These are phyloP conservation scores for Rhingia campestris DNA, from an alignment of 2,888 invertebrate species.

Conservation along the genomic window DNA sequence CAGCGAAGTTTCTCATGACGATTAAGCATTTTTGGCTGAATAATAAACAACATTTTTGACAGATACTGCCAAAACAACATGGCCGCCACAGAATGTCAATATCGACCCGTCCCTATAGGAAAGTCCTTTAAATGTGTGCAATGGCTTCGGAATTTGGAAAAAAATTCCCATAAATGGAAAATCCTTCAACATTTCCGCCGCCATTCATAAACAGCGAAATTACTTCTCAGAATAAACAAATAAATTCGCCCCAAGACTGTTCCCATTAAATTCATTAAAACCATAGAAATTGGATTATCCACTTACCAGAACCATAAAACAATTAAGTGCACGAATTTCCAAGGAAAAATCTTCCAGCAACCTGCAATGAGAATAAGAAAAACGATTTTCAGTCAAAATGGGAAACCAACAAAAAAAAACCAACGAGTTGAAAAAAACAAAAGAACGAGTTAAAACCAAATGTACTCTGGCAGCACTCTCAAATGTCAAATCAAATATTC, in stretches of 20 bases:
- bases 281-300: not conserved
- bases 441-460: not conserved
- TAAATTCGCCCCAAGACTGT: not conserved
- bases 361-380: conserved; percentile 27
- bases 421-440: too few relatives aligned
- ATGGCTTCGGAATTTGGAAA: too few relatives aligned
- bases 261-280: conserved; percentile 6
- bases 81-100: too few relatives aligned
- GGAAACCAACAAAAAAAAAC: not conserved
- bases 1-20: too few relatives aligned
- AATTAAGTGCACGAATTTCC: conserved; percentile 57
- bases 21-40: too few relatives aligned
- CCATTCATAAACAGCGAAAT: not conserved
- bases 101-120: too few relatives aligned
- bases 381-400: conserved; percentile 3
- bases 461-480: not conserved
- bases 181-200: not conserved
- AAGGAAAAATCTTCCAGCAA: conserved; percentile 20
- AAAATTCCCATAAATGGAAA: too few relatives aligned
- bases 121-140: too few relatives aligned
- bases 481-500: conserved; percentile 48
- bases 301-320: conserved; percentile 51
- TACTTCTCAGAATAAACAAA: too few relatives aligned
- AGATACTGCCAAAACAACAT: too few relatives aligned
- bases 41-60: too few relatives aligned